These are phyloP conservation scores for Chouioia cunea DNA, from an alignment of 2,888 invertebrate genomes.

Conservation along the genomic window DNA sequence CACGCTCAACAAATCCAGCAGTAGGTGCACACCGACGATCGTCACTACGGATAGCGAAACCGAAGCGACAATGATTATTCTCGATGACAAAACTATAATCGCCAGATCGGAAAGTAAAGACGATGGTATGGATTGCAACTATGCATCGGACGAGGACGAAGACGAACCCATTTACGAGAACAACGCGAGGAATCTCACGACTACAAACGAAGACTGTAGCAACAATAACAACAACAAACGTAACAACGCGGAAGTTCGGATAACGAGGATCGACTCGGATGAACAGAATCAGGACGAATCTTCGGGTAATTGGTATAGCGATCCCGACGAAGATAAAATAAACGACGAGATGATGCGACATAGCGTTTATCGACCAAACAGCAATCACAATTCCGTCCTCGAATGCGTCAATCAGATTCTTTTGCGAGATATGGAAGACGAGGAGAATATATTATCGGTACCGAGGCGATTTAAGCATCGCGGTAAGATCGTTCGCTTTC, in stretches of 20 bases:
- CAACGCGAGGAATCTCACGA: slow-evolving; percentile 54
- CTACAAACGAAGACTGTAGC: slow-evolving; percentile 45
- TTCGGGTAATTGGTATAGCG: slow-evolving; percentile 86
- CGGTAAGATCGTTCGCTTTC: slow-evolving; percentile 65
- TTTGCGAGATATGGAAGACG: slow-evolving; percentile 78
- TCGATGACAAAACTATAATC: slow-evolving; percentile 50
- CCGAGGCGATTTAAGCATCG: slow-evolving; percentile 65
- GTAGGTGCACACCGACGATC: slow-evolving; percentile 54
- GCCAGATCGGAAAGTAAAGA: slow-evolving; percentile 63
- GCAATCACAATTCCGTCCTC: slow-evolving; percentile 85
- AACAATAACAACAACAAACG: slow-evolving; percentile 50
- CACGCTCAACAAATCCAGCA: slow-evolving; percentile 61
- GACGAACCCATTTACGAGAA: slow-evolving; percentile 63
- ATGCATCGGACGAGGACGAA: slow-evolving; percentile 62
- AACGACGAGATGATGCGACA: slow-evolving; percentile 70
- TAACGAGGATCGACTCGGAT: slow-evolving; percentile 55
- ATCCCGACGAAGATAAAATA: slow-evolving; percentile 80
- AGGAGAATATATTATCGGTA: slow-evolving; percentile 63
- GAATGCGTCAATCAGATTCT: slow-evolving; percentile 90
- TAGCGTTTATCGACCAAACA: slow-evolving; percentile 69
- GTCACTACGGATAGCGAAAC: slow-evolving; percentile 58
- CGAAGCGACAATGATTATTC: slow-evolving; percentile 50
- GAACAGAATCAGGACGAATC: slow-evolving; percentile 66
- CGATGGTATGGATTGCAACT: slow-evolving; percentile 66
- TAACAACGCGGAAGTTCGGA: slow-evolving; percentile 51